Percentiles rank a stretch among this genome's conserved stretches.
Evolutionary conservation across 1,140 invertebrate genomes (phyloP).

Genomic region (Hycleus cichorii): DNA sequence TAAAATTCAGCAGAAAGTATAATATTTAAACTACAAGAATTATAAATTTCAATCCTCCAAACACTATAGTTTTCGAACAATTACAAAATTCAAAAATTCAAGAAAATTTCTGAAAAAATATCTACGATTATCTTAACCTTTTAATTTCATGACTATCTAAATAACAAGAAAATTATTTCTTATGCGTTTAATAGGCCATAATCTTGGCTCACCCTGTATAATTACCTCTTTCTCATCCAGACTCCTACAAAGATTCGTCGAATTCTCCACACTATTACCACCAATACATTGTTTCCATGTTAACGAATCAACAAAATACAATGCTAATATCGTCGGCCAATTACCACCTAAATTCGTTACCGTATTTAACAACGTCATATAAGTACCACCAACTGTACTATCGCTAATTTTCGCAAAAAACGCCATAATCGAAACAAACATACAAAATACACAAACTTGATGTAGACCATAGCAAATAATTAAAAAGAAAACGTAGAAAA

Average conservation of each 20-base stretch:
- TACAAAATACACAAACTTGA: constrained; percentile 67
- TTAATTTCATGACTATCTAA: too few species aligned
- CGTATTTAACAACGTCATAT: constrained; percentile 99
- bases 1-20: too few species aligned
- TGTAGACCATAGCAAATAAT: constrained; percentile 78
- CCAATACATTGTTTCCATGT: constrained; percentile 66
- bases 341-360: constrained; percentile 93
- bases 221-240: constrained; percentile 46
- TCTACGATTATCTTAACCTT: too few species aligned
- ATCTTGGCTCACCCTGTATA: neutral
- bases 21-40: too few species aligned
- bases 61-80: too few species aligned
- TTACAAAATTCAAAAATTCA: too few species aligned
- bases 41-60: too few species aligned
- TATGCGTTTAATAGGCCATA: too few species aligned
- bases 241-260: constrained; percentile 48
- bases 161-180: too few species aligned
- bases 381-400: constrained; percentile 92
- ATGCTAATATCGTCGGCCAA: constrained; percentile 88
- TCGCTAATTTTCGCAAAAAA: constrained; percentile 85
- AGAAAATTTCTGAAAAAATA: too few species aligned
- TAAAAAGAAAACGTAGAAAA: constrained; percentile 74
- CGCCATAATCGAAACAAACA: constrained; percentile 65
- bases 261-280: constrained; percentile 37
- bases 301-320: constrained; percentile 87